Base-by-base conservation (phyloP, 2,113 vertebrate genomes). In the Lasiurus borealis region DNA sequence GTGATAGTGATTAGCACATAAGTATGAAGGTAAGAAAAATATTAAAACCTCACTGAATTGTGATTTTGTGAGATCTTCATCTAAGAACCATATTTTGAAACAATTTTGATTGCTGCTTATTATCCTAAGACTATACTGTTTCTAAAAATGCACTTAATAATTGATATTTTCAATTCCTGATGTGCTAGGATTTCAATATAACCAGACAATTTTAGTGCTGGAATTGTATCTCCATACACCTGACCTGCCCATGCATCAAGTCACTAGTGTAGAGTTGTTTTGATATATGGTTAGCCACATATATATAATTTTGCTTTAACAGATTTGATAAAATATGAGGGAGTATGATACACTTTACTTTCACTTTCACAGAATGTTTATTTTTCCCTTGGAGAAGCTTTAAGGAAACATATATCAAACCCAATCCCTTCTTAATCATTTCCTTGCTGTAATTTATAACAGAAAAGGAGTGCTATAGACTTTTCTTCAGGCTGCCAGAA, bases 351-450 rank as follows among this genome's bases (percentile, higher is more conserved):
- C 72, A 96, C 84, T 95, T 85, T 93, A 85, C 64, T 93, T 95
- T 96, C 12, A 93, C 86, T 95, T 95, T 94, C 68, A 81, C 46
- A 90, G 95, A 93, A 72, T 92, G 90, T 96, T 97, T 96, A 95
- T 94, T 95, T 95, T 96, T 96, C 88, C 95, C 88, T 93, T 96
- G 88, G 90, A 96, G 76, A 78, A 95, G 81, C 25, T 93, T 96
- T 94, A 93, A 93, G 73, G 72, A 88, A 93, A 66, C 68, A 95
- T 90, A 81, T 34, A 92, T 96, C 81, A 93, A 93, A 85, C 12
- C 9, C 59, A 80, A 87, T 29, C 57, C 59, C 59, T 87, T 89
- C 72, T 92, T 96, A 97, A 95, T 91, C 90, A 88, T 96, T 91
- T 93, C 27, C 73, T 72, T 40, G 64, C 76, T 87, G 3, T 81